Conservation (phyloP, 2,113 vertebrate species). For the Bettongia penicillata region DNA sequence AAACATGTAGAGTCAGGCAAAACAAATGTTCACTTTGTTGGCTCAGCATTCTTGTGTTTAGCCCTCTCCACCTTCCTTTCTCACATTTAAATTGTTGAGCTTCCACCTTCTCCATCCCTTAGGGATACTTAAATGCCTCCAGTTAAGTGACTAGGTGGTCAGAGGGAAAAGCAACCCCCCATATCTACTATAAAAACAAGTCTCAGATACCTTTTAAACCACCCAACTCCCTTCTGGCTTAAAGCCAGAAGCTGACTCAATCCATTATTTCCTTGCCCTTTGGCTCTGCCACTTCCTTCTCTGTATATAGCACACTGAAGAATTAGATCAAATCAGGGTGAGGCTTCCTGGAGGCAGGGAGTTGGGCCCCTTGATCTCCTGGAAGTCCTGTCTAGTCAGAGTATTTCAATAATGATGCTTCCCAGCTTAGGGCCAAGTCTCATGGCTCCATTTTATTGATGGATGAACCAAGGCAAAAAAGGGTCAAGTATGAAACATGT, state of each 20-base stretch:
- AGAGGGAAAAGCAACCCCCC: background rate
- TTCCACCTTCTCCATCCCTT: background rate
- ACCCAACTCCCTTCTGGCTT: background rate
- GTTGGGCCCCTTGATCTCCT: background rate
- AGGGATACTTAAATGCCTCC: background rate
- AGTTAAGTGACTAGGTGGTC: background rate
- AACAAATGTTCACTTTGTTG: background rate
- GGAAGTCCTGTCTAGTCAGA: background rate
- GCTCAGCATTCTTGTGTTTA: background rate
- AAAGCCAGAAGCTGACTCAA: background rate
- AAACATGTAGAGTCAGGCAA: background rate
- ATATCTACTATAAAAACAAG: background rate
- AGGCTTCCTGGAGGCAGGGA: background rate
- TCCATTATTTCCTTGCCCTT: background rate
- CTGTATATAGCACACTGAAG: background rate
- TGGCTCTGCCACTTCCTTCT: background rate
- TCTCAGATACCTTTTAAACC: background rate
- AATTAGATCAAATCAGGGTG: background rate
- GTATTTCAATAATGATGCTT: background rate
- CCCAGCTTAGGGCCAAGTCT: background rate
- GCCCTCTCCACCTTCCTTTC: background rate
- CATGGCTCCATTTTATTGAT: background rate
- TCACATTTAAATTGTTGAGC: background rate
- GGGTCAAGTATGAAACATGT: background rate
- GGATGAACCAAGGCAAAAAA: background rate